These are phyloP conservation scores for Leuctra nigra DNA, from an alignment of 2,888 invertebrate species.

Conservation along the genomic window DNA sequence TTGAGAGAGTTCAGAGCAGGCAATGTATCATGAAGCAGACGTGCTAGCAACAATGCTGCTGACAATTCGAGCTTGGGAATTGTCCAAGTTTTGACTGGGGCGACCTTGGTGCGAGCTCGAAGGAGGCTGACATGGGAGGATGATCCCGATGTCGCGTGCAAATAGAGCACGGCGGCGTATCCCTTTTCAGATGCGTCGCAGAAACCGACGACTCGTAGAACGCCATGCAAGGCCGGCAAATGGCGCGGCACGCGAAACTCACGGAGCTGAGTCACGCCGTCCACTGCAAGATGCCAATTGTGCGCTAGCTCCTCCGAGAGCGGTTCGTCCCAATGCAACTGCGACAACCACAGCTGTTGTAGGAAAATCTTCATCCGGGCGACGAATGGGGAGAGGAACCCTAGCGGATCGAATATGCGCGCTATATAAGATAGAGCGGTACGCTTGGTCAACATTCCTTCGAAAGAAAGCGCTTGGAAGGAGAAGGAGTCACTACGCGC, in stretches of 20 bases:
- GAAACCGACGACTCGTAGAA: slow-evolving; percentile 18
- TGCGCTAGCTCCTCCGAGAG: slow-evolving; percentile 3
- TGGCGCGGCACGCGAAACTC: slow-evolving; percentile 9
- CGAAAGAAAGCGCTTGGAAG: neutral
- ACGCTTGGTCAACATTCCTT: slow-evolving; percentile 19
- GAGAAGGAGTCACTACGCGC: slow-evolving; percentile 19
- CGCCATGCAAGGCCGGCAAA: neutral
- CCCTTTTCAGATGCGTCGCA: slow-evolving; percentile 26
- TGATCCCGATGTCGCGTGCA: neutral
- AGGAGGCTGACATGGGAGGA: slow-evolving; percentile 14
- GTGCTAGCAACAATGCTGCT: no score
- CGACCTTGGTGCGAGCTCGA: slow-evolving; percentile 27
- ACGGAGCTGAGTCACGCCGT: neutral
- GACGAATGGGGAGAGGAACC: slow-evolving; percentile 20
- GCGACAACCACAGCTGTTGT: slow-evolving; percentile 17
- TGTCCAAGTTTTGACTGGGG: no score
- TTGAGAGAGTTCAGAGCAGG: no score
- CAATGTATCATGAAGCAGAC: no score
- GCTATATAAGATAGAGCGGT: slow-evolving; percentile 20
- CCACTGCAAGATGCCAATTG: neutral
- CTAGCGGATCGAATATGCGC: slow-evolving; percentile 23
- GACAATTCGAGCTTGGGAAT: no score
- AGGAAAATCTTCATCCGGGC: slow-evolving; percentile 20
- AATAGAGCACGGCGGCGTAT: slow-evolving; percentile 21
- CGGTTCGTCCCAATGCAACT: slow-evolving; percentile 25